These are phyloP conservation scores for Notolabrus celidotus DNA, from an alignment of 2,797 vertebrate species.

Conservation along the genomic window DNA sequence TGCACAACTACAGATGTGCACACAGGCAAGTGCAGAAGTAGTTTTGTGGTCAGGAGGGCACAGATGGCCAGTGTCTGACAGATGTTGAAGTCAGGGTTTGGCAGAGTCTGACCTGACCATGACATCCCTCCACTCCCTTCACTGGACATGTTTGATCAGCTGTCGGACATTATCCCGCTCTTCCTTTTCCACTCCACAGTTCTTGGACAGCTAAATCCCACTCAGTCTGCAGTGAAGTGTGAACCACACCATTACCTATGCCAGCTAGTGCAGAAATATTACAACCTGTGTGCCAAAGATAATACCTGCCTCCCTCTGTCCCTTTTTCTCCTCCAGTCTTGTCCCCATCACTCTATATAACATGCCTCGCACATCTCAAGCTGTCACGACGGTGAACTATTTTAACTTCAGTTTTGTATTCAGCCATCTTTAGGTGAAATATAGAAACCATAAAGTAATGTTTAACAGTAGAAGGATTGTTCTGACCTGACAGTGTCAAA, in stretches of 20 bases:
- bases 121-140: conserved; percentile 15
- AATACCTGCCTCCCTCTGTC: conserved; percentile 29
- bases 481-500: conserved; percentile 28
- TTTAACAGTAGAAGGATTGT: too few species aligned
- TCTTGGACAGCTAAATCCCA: conserved; percentile 43
- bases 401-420: conserved; percentile 34
- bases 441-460: conserved; percentile 32
- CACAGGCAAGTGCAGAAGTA: neutral
- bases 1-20: neutral
- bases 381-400: conserved; percentile 23
- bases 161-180: conserved; percentile 52
- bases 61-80: neutral
- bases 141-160: conserved; percentile 66
- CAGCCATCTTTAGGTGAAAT: conserved; percentile 19
- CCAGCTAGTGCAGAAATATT: conserved; percentile 33
- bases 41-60: conserved; percentile 1
- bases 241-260: conserved; percentile 34
- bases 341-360: conserved; percentile 45
- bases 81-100: conserved; percentile 32
- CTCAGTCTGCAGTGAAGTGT: conserved; percentile 54
- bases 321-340: conserved; percentile 1
- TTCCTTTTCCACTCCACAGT: conserved; percentile 43
- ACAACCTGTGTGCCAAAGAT: conserved; percentile 63
- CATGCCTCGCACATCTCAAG: conserved; percentile 15
- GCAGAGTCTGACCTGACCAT: conserved; percentile 1